phyloP scores from a whole-genome alignment of 2,797 vertebrate genomes.

The Gobio occitaniae region DNA sequence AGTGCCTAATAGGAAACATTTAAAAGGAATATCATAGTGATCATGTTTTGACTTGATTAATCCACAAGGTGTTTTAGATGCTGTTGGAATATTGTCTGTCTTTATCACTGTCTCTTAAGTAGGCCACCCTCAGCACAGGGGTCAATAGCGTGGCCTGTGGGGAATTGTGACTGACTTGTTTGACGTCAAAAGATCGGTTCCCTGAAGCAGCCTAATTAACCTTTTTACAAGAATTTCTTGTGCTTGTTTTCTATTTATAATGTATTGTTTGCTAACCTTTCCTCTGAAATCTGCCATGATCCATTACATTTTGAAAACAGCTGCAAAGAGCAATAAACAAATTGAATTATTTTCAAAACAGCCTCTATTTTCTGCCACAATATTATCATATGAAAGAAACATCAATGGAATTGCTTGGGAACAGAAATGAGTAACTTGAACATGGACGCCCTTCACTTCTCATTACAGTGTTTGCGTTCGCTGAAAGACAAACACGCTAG shows the following conservation, averaged over 20 bases:
- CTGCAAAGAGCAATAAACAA: slow-evolving; percentile 6
- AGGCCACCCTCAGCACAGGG: slow-evolving; percentile 28
- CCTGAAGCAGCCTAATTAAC: slow-evolving; percentile 45
- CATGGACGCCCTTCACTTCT: slow-evolving; percentile 8
- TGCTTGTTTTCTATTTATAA: slow-evolving; percentile 42
- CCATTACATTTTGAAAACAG: slow-evolving; percentile 10
- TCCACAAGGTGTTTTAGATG: slow-evolving; percentile 8
- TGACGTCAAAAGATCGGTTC: slow-evolving; percentile 39
- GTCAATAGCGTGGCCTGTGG: slow-evolving; percentile 35
- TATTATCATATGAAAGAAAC: slow-evolving; percentile 29
- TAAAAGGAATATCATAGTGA: neutral
- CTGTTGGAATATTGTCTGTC: slow-evolving; percentile 10
- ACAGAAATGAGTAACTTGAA: slow-evolving; percentile 3
- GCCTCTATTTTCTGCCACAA: slow-evolving; percentile 22
- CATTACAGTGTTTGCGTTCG: slow-evolving; percentile 11
- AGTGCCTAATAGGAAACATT: neutral
- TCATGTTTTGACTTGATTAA: neutral
- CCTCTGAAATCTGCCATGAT: slow-evolving; percentile 8
- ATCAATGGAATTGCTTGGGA: slow-evolving; percentile 7
- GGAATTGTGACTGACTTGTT: slow-evolving; percentile 42
- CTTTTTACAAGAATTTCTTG: slow-evolving; percentile 39
- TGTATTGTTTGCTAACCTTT: slow-evolving; percentile 38
- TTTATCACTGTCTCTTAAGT: slow-evolving; percentile 31
- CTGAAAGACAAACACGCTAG: slow-evolving; percentile 30
- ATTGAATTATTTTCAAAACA: slow-evolving; percentile 34